phyloP scores from a whole-genome alignment of 2,797 vertebrate genomes.

The Sciaenops ocellatus region DNA sequence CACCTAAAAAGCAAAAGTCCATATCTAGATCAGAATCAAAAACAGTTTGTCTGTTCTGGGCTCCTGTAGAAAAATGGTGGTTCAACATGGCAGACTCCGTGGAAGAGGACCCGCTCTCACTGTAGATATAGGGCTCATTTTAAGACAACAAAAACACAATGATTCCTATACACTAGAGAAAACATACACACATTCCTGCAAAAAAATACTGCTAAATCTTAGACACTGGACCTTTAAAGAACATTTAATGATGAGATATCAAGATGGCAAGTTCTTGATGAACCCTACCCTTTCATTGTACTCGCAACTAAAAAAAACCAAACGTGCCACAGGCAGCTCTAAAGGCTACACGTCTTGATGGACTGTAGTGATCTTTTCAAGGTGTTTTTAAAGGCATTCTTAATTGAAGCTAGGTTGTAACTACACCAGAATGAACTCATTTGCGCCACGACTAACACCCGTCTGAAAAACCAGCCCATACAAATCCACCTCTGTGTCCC shows the following conservation, averaged over 20 bases:
- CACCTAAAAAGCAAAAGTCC: too few species aligned
- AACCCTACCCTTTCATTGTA: not conserved
- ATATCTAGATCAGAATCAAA: too few species aligned
- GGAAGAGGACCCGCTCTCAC: too few species aligned
- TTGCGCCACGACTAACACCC: constrained; percentile 5
- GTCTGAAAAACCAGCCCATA: constrained; percentile 30
- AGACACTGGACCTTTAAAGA: not conserved
- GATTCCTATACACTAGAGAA: too few species aligned
- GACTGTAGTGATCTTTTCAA: constrained; percentile 3
- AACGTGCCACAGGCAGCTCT: not conserved
- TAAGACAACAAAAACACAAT: too few species aligned
- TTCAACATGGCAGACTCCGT: too few species aligned
- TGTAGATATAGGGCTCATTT: too few species aligned
- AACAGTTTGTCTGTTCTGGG: too few species aligned
- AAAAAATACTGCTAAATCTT: too few species aligned
- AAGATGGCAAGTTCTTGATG: not conserved
- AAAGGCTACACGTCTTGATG: not conserved
- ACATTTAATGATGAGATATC: not conserved
- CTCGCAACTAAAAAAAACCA: not conserved
- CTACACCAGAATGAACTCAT: constrained; percentile 35
- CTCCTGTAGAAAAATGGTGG: too few species aligned
- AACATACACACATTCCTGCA: too few species aligned
- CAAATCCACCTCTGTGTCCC: constrained; percentile 39
- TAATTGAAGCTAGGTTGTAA: constrained; percentile 33
- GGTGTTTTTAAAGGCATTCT: constrained; percentile 22